Conservation (phyloP, 2,888 invertebrate genomes). For the Papilio gigon region DNA sequence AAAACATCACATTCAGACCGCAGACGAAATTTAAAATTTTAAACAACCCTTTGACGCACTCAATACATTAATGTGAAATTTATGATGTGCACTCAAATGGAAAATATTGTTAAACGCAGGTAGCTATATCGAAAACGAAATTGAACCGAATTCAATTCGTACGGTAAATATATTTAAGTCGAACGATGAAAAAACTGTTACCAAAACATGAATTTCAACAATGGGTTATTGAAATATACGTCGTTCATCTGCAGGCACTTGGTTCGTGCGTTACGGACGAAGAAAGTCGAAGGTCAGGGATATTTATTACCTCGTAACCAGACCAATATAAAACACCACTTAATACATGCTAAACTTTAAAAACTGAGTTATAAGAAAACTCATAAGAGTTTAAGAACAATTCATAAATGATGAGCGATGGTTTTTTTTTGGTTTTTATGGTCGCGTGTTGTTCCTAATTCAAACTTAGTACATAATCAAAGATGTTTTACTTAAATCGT, state of each 20-base stretch:
- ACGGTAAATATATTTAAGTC: too few relatives aligned
- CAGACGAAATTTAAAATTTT: neutral
- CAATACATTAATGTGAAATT: neutral
- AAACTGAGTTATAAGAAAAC: too few relatives aligned
- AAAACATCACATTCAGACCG: neutral
- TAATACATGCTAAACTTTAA: too few relatives aligned
- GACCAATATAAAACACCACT: too few relatives aligned
- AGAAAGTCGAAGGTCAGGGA: neutral
- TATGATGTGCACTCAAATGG: neutral
- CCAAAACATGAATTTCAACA: neutral
- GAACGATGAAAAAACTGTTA: neutral
- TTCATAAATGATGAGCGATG: too few relatives aligned
- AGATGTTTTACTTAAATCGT: neutral
- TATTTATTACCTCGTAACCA: neutral
- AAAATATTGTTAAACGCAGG: neutral
- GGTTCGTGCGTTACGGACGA: too few relatives aligned
- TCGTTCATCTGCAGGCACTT: neutral
- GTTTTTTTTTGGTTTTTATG: too few relatives aligned
- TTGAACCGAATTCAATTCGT: neutral
- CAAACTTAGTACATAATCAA: too few relatives aligned
- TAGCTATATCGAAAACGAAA: neutral
- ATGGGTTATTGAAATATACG: conserved; percentile 2
- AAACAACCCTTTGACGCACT: neutral
- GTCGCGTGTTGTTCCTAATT: too few relatives aligned
- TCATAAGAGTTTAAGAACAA: too few relatives aligned